Conservation (phyloP, 2,888 invertebrate species). For the Phengaris alcon region DNA sequence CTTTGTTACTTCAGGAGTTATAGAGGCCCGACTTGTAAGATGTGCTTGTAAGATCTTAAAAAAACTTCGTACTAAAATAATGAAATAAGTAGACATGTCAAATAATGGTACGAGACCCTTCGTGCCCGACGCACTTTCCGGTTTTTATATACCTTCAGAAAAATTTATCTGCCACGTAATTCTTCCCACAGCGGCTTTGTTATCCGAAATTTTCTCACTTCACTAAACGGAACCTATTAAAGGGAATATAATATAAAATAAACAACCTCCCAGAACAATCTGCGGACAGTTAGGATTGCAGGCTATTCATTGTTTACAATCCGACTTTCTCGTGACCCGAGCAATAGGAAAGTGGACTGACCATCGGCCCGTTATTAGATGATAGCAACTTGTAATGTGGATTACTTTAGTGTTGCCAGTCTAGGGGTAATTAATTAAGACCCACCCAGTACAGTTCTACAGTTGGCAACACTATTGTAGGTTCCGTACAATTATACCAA, state of each 20-base stretch:
- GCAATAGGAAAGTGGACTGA: conserved; percentile 45
- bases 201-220: too few species aligned
- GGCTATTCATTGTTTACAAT: conserved; percentile 37
- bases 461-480: neutral
- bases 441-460: neutral
- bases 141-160: too few species aligned
- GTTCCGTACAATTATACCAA: too few species aligned
- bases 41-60: too few species aligned
- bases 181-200: too few species aligned
- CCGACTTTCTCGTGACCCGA: conserved; percentile 44
- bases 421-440: conserved; percentile 29
- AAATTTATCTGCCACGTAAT: too few species aligned
- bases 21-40: too few species aligned
- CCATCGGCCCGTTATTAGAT: conserved; percentile 45
- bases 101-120: too few species aligned
- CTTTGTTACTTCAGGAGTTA: too few species aligned
- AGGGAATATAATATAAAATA: conserved; percentile 5
- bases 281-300: conserved; percentile 28
- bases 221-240: conserved; percentile 1
- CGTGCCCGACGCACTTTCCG: too few species aligned
- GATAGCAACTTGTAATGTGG: conserved; percentile 39
- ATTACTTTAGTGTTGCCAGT: conserved; percentile 22
- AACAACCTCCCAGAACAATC: conserved; percentile 1
- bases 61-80: too few species aligned
- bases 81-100: too few species aligned